phyloP scores from a whole-genome alignment of 1,140 invertebrate genomes.

The Pentalonia nigronervosa region DNA sequence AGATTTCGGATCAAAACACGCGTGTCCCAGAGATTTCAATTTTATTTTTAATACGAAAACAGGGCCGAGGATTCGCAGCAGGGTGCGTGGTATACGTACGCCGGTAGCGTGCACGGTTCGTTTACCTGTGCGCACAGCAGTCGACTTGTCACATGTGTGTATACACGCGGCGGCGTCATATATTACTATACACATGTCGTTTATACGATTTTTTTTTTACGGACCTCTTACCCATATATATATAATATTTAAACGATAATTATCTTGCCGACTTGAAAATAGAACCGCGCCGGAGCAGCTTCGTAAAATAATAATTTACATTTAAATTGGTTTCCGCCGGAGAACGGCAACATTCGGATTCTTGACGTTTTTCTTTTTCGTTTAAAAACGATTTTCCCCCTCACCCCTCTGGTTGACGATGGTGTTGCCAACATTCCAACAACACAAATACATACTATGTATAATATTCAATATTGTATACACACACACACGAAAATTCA shows the following conservation, averaged over 20 bases:
- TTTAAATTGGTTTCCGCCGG: constrained; percentile 42
- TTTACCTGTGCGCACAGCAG: constrained; percentile 55
- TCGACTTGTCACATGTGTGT: constrained; percentile 39
- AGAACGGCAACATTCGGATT: not conserved
- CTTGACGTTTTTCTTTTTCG: constrained; percentile 26
- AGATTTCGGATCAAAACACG: constrained; percentile 40
- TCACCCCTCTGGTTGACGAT: not conserved
- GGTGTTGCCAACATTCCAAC: not conserved
- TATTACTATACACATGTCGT: not conserved
- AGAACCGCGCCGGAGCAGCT: not conserved
- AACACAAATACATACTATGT: not conserved
- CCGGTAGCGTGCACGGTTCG: constrained; percentile 53
- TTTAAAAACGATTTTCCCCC: not conserved
- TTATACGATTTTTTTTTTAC: constrained; percentile 13
- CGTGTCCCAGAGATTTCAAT: constrained; percentile 41
- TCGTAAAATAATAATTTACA: constrained; percentile 49
- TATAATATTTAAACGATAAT: constrained; percentile 13
- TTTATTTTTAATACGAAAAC: constrained; percentile 14
- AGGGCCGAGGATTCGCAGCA: constrained; percentile 16
- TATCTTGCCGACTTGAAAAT: constrained; percentile 29
- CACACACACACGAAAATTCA: not conserved
- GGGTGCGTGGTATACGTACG: not conserved
- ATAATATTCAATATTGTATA: not conserved
- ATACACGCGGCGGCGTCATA: not conserved
- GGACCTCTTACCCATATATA: not conserved